Evolutionary conservation across 2,113 vertebrate species (phyloP).

Genomic region (Anguilla japonica): DNA sequence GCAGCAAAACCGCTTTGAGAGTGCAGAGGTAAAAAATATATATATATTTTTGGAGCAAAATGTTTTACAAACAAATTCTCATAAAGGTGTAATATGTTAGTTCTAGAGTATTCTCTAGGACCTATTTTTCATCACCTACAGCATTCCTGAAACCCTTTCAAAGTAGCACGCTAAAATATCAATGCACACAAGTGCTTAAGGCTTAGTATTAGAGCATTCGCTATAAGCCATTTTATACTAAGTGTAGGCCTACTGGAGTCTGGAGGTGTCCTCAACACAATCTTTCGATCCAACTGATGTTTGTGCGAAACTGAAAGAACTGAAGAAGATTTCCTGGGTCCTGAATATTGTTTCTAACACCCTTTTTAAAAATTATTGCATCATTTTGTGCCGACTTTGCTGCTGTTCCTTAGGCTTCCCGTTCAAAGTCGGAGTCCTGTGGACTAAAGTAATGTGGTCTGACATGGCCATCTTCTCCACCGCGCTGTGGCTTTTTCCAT

Average conservation of each 20-base stretch:
- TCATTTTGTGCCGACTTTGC: not conserved
- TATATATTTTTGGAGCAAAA: not conserved
- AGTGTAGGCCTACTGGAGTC: not conserved
- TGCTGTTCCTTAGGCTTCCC: constrained; percentile 75
- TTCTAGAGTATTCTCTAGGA: not conserved
- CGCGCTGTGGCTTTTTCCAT: constrained; percentile 95
- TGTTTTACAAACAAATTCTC: not conserved
- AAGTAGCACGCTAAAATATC: not conserved
- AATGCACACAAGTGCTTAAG: not conserved
- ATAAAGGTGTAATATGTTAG: not conserved
- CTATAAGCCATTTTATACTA: not conserved
- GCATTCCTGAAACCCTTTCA: not conserved
- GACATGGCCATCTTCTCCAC: constrained; percentile 92
- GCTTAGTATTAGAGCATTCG: not conserved
- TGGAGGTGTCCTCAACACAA: not conserved
- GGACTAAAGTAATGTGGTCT: constrained; percentile 96
- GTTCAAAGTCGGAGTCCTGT: constrained; percentile 96
- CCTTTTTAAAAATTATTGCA: not conserved
- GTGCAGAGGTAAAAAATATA: too few species aligned
- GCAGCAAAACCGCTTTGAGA: not conserved
- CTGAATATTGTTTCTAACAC: not conserved
- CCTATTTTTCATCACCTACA: not conserved
- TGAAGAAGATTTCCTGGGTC: not conserved
- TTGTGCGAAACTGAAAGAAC: not conserved
- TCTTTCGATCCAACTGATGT: not conserved